Evolutionary conservation across 2,888 invertebrate genomes (phyloP), one percentile per base, ranked within the genome.

Genomic region (Autographa pulchrina): DNA sequence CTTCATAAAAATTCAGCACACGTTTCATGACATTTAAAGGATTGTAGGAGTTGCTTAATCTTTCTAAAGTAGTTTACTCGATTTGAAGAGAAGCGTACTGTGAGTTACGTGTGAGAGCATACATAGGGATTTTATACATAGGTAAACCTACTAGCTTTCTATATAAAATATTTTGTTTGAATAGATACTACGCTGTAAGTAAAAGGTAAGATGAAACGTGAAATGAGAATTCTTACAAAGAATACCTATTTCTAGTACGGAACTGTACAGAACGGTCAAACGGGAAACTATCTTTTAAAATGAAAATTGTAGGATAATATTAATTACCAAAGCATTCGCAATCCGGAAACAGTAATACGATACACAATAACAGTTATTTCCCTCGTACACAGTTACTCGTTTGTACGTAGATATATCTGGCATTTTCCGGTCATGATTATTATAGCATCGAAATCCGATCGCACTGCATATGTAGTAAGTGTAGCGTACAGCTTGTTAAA

Each of bases 61-160:
- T 82, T 78, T 82, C 62, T 81, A 74, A 85, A 85, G 77, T 83
- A 85, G 82, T 86, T 85, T 85, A 86, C 78, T 84, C 78, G 70
- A 85, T 85, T 84, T 77, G 35, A 62, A 75, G 75, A 62, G 72
- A 80, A 83, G 64, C 70, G 72, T 61, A 71, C 72, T 70, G 65
- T 78, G 79, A 62, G 60, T 54, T 64, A 82, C 80, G 72, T 75
- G 75, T 71, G 67, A 59, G 68, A 43, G 80, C 77, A 74, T 74
- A 81, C 79, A 69, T 70, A 58, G 9, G 31, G 25, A 59, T 70
- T 43, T 82, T 74, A 74, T 74, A 81, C 79, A 69, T 70, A 58
- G 13, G 31, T 43, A 61, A 38, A 31, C 32, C 4, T 20, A n/a
- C 25, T 20, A 16, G 43, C 43, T 43, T 43, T 16, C 16, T n/a